Evolutionary conservation across 2,113 vertebrate genomes (phyloP).

Genomic region (Caranx melampygus): DNA sequence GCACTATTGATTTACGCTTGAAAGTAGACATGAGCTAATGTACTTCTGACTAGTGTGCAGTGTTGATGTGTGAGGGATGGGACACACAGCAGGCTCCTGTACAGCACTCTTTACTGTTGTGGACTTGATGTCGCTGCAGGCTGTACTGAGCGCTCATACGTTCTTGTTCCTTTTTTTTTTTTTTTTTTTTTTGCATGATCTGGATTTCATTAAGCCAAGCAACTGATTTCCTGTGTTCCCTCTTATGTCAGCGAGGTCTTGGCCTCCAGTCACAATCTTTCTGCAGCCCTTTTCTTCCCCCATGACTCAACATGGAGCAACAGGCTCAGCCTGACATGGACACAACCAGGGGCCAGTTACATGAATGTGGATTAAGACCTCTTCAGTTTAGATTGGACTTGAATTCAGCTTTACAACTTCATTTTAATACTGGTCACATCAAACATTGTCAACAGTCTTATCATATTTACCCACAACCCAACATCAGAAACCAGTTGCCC

Average conservation of each 20-base stretch:
- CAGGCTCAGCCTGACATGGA: constrained; percentile 18
- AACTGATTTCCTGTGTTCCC: constrained; percentile 50
- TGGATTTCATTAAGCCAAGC: constrained; percentile 64
- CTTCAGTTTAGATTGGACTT: neutral
- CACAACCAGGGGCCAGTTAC: constrained; percentile 17
- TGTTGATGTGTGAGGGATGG: constrained; percentile 72
- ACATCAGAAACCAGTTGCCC: no score
- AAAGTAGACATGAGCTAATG: constrained; percentile 77
- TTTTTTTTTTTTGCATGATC: constrained; percentile 26
- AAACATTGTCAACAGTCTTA: neutral
- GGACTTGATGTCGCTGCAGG: constrained; percentile 10
- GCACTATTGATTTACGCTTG: constrained; percentile 81
- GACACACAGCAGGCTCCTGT: constrained; percentile 54
- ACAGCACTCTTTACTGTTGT: constrained; percentile 27
- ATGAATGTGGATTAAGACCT: neutral
- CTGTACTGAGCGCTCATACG: constrained; percentile 5
- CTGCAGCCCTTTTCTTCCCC: constrained; percentile 38
- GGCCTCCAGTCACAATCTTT: constrained; percentile 37
- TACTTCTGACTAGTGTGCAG: constrained; percentile 70
- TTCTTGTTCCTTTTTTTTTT: neutral
- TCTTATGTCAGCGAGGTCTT: constrained; percentile 43
- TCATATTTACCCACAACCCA: no score
- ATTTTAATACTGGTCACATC: neutral
- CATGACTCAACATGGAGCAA: constrained; percentile 44
- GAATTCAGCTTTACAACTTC: neutral